Evolutionary conservation across 1,140 invertebrate species (phyloP).

Genomic region (Drosophila neocordata): DNA sequence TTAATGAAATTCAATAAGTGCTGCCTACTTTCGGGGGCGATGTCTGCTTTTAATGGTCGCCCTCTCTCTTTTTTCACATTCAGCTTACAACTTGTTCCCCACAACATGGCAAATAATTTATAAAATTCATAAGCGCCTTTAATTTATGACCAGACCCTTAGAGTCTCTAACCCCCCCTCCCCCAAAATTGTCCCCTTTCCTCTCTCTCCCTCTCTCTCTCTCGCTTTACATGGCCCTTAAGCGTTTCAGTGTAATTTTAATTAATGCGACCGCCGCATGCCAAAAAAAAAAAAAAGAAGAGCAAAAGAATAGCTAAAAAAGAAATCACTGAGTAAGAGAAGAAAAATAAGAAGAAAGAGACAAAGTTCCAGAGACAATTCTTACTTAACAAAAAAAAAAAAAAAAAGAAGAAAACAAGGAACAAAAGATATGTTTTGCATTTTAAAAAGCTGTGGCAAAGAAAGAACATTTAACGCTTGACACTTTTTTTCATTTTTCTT

Average conservation of each 20-base stretch:
- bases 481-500: conserved; percentile 9
- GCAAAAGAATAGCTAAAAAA: conserved; percentile 30
- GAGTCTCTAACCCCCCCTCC: too few relatives aligned
- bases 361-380: conserved; percentile 45
- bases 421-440: conserved; percentile 25
- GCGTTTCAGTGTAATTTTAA: conserved; percentile 73
- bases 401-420: neutral
- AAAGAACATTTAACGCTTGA: conserved; percentile 27
- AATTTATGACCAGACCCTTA: conserved; percentile 66
- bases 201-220: neutral
- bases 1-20: conserved; percentile 74
- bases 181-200: neutral
- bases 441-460: conserved; percentile 32
- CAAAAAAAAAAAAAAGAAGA: conserved; percentile 34
- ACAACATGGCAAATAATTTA: conserved; percentile 71
- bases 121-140: conserved; percentile 79
- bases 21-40: conserved; percentile 46
- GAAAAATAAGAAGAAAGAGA: neutral
- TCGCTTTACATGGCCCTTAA: conserved; percentile 10
- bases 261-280: conserved; percentile 72
- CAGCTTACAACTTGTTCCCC: neutral
- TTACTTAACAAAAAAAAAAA: neutral
- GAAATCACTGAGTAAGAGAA: conserved; percentile 27
- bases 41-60: conserved; percentile 43
- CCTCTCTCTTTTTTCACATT: neutral